Percentiles rank a stretch among this genome's conserved stretches.
phyloP scores from a whole-genome alignment of 2,888 invertebrate genomes.

The Crocallis elinguaria region DNA sequence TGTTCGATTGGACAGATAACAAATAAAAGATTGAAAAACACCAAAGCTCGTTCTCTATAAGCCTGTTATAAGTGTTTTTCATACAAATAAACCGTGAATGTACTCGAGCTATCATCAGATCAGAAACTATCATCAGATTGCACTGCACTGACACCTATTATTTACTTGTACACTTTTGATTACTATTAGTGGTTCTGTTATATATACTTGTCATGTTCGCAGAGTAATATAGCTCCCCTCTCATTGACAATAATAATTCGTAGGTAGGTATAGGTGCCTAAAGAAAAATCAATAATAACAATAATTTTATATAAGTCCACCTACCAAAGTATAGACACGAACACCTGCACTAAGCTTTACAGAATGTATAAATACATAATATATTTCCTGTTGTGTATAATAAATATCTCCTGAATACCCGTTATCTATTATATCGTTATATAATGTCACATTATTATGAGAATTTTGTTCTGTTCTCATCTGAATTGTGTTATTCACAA shows the following conservation, averaged over 20 bases:
- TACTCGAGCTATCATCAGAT: too few relatives aligned
- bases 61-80: too few relatives aligned
- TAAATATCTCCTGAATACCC: constrained; percentile 44
- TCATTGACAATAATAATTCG: constrained; percentile 40
- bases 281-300: constrained; percentile 21
- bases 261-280: constrained; percentile 28
- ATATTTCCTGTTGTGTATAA: constrained; percentile 41
- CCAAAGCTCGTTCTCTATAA: too few relatives aligned
- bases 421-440: constrained; percentile 43
- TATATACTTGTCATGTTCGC: neutral
- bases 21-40: too few relatives aligned
- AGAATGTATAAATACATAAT: constrained; percentile 56
- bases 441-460: constrained; percentile 44
- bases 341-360: constrained; percentile 35
- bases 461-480: constrained; percentile 41
- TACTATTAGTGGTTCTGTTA: neutral
- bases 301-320: constrained; percentile 10
- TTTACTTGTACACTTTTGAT: neutral
- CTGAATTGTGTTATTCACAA: constrained; percentile 59
- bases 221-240: constrained; percentile 20
- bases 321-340: constrained; percentile 22
- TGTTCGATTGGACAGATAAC: too few relatives aligned
- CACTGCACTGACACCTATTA: neutral
- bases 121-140: too few relatives aligned
- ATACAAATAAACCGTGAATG: too few relatives aligned